Conservation (phyloP, 2,888 invertebrate species). For the Geotrupes spiniger region DNA sequence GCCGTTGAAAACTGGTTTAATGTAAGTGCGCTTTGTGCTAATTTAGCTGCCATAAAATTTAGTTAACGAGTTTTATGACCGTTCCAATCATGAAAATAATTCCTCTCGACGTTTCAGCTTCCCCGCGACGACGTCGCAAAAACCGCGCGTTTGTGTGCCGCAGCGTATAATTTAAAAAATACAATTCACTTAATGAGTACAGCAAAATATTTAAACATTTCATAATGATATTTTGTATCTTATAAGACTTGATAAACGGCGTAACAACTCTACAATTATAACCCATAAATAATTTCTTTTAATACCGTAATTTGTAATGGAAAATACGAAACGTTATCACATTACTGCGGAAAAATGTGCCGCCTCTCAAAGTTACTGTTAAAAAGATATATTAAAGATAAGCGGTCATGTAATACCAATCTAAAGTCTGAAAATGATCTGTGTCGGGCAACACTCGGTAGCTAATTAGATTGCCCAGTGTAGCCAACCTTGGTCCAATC, state of each 20-base stretch:
- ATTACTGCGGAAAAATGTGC: constrained; percentile 17
- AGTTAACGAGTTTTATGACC: background rate
- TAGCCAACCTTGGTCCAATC: constrained; percentile 19
- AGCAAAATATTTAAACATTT: constrained; percentile 5
- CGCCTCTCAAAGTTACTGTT: constrained; percentile 18
- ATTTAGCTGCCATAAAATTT: background rate
- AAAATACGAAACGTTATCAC: constrained; percentile 12
- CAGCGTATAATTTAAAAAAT: constrained; percentile 2
- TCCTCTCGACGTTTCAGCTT: background rate
- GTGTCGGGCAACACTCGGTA: constrained; percentile 25
- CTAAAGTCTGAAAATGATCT: constrained; percentile 18
- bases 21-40: background rate
- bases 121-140: background rate
- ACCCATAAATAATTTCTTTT: constrained; percentile 16
- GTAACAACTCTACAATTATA: constrained; percentile 18
- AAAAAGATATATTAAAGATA: constrained; percentile 24
- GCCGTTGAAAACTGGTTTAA: too few relatives aligned
- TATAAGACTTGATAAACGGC: constrained; percentile 11
- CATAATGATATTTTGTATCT: background rate
- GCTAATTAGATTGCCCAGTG: constrained; percentile 28
- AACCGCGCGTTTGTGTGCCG: background rate
- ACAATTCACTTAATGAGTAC: constrained; percentile 1
- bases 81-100: background rate
- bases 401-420: constrained; percentile 23
- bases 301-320: constrained; percentile 17